Evolutionary conservation across 2,888 invertebrate genomes (phyloP).

Genomic region (Eilema griseolum): DNA sequence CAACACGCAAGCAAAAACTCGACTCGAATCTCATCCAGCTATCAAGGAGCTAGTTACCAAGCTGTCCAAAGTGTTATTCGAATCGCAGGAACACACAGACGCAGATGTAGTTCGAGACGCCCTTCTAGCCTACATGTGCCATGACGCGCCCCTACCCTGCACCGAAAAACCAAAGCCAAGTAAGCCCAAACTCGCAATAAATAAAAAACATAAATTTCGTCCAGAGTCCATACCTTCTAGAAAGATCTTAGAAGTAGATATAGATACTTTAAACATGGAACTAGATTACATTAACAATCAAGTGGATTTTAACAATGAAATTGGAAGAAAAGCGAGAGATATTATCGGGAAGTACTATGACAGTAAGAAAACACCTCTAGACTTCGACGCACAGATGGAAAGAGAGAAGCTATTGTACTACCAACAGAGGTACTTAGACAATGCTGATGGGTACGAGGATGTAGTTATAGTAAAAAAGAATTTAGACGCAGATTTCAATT

Average conservation of each 20-base stretch:
- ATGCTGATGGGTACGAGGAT: slow-evolving; percentile 80
- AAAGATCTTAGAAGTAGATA: slow-evolving; percentile 73
- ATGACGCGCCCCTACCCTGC: slow-evolving; percentile 93
- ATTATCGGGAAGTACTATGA: slow-evolving; percentile 79
- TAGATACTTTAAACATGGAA: slow-evolving; percentile 79
- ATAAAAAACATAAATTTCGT: slow-evolving; percentile 60
- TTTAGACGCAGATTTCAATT: slow-evolving; percentile 84
- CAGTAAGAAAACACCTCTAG: slow-evolving; percentile 71
- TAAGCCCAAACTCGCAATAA: slow-evolving; percentile 52
- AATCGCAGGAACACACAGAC: slow-evolving; percentile 89
- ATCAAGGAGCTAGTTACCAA: slow-evolving; percentile 90
- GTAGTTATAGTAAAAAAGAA: slow-evolving; percentile 83
- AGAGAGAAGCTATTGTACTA: slow-evolving; percentile 81
- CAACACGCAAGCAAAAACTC: slow-evolving; percentile 87
- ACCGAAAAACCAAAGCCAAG: slow-evolving; percentile 71
- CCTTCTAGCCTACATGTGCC: slow-evolving; percentile 94
- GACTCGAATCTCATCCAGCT: slow-evolving; percentile 91
- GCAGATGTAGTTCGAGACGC: slow-evolving; percentile 93
- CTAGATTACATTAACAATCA: slow-evolving; percentile 80
- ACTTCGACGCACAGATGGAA: slow-evolving; percentile 85
- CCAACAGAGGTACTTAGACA: slow-evolving; percentile 80
- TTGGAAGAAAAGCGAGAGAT: slow-evolving; percentile 79
- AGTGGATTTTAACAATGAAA: slow-evolving; percentile 78
- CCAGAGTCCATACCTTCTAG: slow-evolving; percentile 56
- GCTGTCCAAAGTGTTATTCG: slow-evolving; percentile 89